Evolutionary conservation across 2,113 vertebrate genomes (phyloP), one percentile per base, ranked within the genome.

Genomic region (Hassar affinis): DNA sequence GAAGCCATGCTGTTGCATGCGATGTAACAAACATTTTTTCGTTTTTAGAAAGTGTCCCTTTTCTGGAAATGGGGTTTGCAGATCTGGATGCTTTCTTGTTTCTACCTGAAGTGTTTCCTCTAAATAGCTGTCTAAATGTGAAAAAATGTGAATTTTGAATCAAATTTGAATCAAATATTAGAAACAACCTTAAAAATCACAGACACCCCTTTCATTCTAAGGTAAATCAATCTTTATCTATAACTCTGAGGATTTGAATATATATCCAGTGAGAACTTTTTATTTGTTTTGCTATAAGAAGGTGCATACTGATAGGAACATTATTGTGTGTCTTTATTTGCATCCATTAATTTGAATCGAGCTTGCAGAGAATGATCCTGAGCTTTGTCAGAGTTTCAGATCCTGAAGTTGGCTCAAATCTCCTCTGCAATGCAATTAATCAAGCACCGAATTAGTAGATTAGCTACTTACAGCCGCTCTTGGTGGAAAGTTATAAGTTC

Each of bases 371-470:
- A 52, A 69, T 27, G 8, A 8, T 45, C 25, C 20, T 47, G 35
- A 10, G 35, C 35, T 72, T 51, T 81, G 80, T 56, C 80, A 72
- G 51, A 52, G 38, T 59, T 14, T 57, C 30, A 59, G 20, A n/a
- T 42, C 22, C 56, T 61, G 52, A 78, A 57, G 33, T 27, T 30
- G 9, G 18, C 69, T 85, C 66, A 45, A 25, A 22, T 64, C 56
- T 80, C 38, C n/a, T 56, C 64, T 78, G 61, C 82, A 81, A 76
- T 61, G 79, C 84, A 86, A 84, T 84, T 83, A 87, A 82, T 45
- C 79, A 49, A 62, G 47, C 86, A 90, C 89, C 91, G 92, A 92
- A 85, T 89, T 47, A 61, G 88, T 88, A 91, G 71, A 86, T 85
- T 72, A 30, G 76, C 79, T 83, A 86, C 85, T 78, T 62, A 42